Evolutionary conservation across 2,797 vertebrate genomes (phyloP).

Genomic region (Neosalanx taihuensis): DNA sequence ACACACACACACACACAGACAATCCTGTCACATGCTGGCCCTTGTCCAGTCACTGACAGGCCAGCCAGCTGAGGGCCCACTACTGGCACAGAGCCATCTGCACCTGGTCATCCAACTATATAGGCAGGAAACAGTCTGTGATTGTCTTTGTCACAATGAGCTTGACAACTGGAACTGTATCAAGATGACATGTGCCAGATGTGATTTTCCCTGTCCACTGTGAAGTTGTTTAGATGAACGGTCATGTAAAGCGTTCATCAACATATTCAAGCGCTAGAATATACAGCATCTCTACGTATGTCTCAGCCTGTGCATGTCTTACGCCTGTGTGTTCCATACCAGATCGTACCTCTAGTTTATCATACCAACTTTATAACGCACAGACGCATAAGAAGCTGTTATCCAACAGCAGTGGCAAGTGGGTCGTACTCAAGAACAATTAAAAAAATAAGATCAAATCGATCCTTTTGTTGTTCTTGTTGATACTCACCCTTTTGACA

Average conservation of each 20-base stretch:
- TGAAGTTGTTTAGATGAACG: conserved; percentile 50
- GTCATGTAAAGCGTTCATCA: conserved; percentile 54
- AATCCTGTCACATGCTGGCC: conserved; percentile 56
- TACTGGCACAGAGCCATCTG: conserved; percentile 62
- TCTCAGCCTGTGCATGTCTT: too few species aligned
- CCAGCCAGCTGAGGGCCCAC: conserved; percentile 66
- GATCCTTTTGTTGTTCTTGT: neutral
- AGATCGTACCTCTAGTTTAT: too few species aligned
- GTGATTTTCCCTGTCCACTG: too few species aligned
- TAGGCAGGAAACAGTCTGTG: too few species aligned
- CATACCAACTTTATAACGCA: too few species aligned
- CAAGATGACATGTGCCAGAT: too few species aligned
- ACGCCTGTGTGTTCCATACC: too few species aligned
- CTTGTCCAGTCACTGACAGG: conserved; percentile 58
- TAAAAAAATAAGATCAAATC: neutral
- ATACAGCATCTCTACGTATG: neutral
- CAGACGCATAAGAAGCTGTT: too few species aligned
- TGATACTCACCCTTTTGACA: neutral
- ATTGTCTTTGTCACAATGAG: too few species aligned
- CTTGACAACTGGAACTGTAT: too few species aligned
- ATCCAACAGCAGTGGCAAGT: too few species aligned
- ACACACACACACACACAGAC: conserved; percentile 13
- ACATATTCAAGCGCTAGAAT: neutral
- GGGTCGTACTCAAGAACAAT: too few species aligned
- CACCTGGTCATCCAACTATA: conserved; percentile 39